Base-by-base conservation (phyloP, 2,113 vertebrate genomes). In the Datnioides undecimradiatus region DNA sequence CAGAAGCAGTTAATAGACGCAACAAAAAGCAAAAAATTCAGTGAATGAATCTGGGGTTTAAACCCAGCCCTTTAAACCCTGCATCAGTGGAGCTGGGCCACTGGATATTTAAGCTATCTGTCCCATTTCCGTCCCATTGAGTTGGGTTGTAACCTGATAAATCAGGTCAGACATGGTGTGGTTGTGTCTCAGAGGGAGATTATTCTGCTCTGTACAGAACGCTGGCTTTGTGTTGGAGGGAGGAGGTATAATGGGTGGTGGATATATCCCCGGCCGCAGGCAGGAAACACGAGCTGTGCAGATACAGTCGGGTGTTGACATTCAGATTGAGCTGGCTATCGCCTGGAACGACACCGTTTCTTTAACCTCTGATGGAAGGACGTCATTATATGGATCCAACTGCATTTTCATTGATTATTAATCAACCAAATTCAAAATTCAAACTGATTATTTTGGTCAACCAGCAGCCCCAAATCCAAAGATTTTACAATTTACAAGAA, bases 91-190 rank as follows among this genome's bases (percentile, higher is more conserved):
- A 45, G n/a, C 34, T 38, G 23, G 46, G 69, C 19, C 45, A 8
- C 51, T 38, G 66, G 72, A 74, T 46, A 91, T 82, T 70, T 63
- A 73, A 90, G 76, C 43, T 48, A 57, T 83, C 73, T 52, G 71
- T 62, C 84, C 88, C 60, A 66, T 79, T 89, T 90, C 60, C 46
- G 25, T 73, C 73, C 88, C 76, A 55, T 82, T 89, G 40, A 90
- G 41, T 19, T 6, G 9, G 40, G 55, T 5, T 84, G 91, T 88
- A 94, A 95, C 85, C 84, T 52, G 92, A 94, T 72, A 10, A 82
- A 81, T 77, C 77, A 76, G 87, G 87, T 83, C 78, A 83, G 51
- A 74, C 72, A 36, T 12, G 76, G 79, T 52, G 59, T 33, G 77
- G 84, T 52, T 19, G 81, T 67, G 85, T 80, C 70, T 68, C 80